phyloP scores from a whole-genome alignment of 2,797 vertebrate species.

The Sebastolobus altivelis region DNA sequence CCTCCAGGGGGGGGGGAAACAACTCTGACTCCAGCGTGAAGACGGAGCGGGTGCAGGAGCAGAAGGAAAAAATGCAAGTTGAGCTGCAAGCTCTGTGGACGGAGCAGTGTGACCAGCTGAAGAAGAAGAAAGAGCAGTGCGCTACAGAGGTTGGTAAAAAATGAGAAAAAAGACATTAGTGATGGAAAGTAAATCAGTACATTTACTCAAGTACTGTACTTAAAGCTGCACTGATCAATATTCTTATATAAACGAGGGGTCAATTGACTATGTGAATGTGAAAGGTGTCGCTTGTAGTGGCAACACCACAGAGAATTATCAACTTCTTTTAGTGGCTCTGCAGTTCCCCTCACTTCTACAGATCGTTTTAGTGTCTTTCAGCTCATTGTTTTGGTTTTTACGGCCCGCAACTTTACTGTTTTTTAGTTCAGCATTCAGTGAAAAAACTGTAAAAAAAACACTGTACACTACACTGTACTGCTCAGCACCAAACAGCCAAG shows the following conservation, averaged over 20 bases:
- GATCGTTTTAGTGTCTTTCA: neutral
- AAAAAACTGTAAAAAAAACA: neutral
- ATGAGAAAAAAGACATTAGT: neutral
- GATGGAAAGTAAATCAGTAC: neutral
- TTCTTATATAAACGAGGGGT: neutral
- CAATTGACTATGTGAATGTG: neutral
- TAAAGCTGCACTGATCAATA: neutral
- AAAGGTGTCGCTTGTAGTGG: neutral
- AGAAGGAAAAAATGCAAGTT: conserved; percentile 88
- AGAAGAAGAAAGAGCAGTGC: conserved; percentile 91
- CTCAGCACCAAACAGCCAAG: neutral
- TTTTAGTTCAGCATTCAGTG: neutral
- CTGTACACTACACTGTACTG: neutral
- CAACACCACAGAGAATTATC: neutral
- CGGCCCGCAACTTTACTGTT: neutral
- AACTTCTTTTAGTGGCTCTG: neutral
- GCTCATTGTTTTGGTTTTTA: neutral
- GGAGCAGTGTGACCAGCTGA: conserved; percentile 85
- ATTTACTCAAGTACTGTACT: neutral
- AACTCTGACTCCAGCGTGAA: conserved; percentile 34
- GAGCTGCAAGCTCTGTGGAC: conserved; percentile 87
- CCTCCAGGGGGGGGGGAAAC: conserved; percentile 68
- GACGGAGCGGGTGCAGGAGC: conserved; percentile 80
- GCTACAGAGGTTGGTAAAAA: conserved; percentile 86
- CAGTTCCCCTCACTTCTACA: neutral